These are phyloP conservation scores for Coelopa pilipes DNA, from an alignment of 2,888 invertebrate species.

Conservation along the genomic window DNA sequence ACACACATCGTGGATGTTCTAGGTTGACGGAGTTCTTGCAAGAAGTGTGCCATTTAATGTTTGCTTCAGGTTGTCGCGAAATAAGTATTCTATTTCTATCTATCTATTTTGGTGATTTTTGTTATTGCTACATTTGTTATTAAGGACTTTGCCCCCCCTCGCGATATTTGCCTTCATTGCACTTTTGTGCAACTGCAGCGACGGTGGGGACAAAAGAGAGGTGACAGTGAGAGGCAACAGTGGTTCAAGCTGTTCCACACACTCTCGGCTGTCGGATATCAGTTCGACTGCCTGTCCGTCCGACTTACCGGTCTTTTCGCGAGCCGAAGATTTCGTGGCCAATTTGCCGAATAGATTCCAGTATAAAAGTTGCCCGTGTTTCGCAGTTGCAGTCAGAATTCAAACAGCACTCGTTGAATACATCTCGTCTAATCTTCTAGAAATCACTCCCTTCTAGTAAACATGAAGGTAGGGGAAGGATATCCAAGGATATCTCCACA, in stretches of 20 bases:
- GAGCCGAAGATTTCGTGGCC: slow-evolving; percentile 8
- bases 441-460: slow-evolving; percentile 46
- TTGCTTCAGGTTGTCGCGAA: slow-evolving; percentile 29
- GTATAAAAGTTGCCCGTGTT: slow-evolving; percentile 65
- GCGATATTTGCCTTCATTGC: slow-evolving; percentile 22
- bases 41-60: slow-evolving; percentile 31
- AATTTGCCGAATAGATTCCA: slow-evolving; percentile 46
- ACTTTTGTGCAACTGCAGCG: too few species aligned
- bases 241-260: too few species aligned
- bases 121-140: slow-evolving; percentile 42
- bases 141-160: slow-evolving; percentile 28
- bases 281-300: too few species aligned
- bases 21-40: too few species aligned
- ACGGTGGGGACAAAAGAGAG: too few species aligned
- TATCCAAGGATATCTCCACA: neutral
- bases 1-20: too few species aligned
- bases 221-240: too few species aligned
- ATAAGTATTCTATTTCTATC: slow-evolving; percentile 14
- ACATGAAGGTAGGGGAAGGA: slow-evolving; percentile 63
- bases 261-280: too few species aligned
- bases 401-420: slow-evolving; percentile 62
- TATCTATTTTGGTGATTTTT: slow-evolving; percentile 34
- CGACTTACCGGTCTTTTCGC: too few species aligned
- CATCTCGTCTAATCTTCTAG: slow-evolving; percentile 40
- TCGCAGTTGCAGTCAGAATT: slow-evolving; percentile 63